Base-by-base conservation (phyloP, 2,888 invertebrate genomes). In the Drosophila eohydei region DNA sequence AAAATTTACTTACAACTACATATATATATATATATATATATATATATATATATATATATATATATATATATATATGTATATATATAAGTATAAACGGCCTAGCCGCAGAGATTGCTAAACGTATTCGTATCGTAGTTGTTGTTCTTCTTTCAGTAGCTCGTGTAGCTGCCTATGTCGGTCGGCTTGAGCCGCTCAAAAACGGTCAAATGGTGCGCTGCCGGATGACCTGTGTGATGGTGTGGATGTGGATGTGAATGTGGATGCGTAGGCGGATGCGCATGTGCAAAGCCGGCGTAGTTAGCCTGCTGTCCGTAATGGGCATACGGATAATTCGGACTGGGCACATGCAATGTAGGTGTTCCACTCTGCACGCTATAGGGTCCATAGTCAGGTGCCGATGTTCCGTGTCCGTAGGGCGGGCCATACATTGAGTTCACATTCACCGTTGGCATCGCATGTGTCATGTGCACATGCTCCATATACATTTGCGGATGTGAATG, bases 251-350 rank as follows among this genome's bases (percentile, higher is more conserved):
- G 48, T 9, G 48, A 5, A 65, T 66, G 66, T 3, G 54, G 7
- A 55, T 88, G 76, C 0, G 78, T 11, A 62, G 62, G 66, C 7
- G 40, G 9, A 63, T 88, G 76, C 1, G 78, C 59, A 59, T 82
- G 81, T 14, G 70, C 60, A 52, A 80, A 84, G 21, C 73, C 67
- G 30, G 83, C 55, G 50, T 89, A 91, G 43, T 81, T 84, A 7
- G 70, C 74, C 58, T 90, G 91, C 9, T 86, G 78, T 26, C 90
- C 80, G 50, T 93, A 92, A 44, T 93, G 92, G 30, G 93, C 93
- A 51, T 95, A 95, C 0, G 95, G 95, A 92, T 96, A 96, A 90
- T 95, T 95, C 41, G 96, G 95, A 90, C 95, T 95, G 55, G 95
- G 95, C 91, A 95, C 94, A 91, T 95, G 95, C 78, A 95, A 93